These are phyloP conservation scores for Elegia similella DNA, from an alignment of 2,888 invertebrate species.

Conservation along the genomic window DNA sequence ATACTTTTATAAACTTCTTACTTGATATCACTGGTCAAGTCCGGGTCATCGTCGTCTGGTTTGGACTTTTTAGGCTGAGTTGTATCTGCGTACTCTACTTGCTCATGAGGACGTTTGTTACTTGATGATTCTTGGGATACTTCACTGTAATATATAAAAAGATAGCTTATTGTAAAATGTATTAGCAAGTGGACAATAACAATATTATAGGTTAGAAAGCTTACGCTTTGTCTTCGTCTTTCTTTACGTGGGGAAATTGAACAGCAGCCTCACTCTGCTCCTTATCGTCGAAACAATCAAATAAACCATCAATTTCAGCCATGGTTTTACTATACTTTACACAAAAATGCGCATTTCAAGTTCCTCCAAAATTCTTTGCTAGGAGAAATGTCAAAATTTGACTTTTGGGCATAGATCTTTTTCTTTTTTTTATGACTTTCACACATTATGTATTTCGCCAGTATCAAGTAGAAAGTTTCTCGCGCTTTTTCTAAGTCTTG, in stretches of 20 bases:
- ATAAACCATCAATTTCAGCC: conserved; percentile 61
- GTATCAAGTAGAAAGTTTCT: no score
- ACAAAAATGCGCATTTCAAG: not conserved
- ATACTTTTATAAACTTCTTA: conserved; percentile 27
- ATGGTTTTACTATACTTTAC: conserved; percentile 33
- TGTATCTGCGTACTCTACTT: conserved; percentile 58
- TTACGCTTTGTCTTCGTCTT: conserved; percentile 44
- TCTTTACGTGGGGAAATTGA: conserved; percentile 51
- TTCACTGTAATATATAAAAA: conserved; percentile 34
- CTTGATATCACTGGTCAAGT: conserved; percentile 64
- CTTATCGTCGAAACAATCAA: conserved; percentile 69
- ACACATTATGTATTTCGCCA: no score
- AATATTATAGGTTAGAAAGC: conserved; percentile 49
- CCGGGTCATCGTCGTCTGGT: conserved; percentile 54
- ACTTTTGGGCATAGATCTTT: no score
- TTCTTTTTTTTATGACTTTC: no score
- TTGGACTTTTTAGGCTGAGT: conserved; percentile 51
- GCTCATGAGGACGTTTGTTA: conserved; percentile 61
- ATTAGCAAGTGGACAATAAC: conserved; percentile 7
- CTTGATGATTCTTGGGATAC: conserved; percentile 31
- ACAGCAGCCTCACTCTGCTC: conserved; percentile 45
- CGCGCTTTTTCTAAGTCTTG: no score
- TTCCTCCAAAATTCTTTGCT: no score
- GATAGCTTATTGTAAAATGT: conserved; percentile 9
- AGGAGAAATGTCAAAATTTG: not conserved